Evolutionary conservation across 2,888 invertebrate species (phyloP), one percentile per base, ranked within the genome.

Genomic region (Tipula unca): DNA sequence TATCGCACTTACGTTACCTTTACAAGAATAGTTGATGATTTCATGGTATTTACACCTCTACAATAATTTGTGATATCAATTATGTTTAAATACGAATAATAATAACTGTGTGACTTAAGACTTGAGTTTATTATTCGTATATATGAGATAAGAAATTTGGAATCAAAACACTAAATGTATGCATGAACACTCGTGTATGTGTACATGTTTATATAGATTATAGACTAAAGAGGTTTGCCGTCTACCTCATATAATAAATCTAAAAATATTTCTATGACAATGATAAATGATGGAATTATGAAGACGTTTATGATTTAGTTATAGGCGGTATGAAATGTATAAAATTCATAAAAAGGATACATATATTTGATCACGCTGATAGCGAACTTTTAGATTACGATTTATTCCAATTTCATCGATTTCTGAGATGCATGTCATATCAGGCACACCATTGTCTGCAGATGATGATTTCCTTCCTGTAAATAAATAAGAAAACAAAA

Each of bases 351-450:
- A 36, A 94, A 96, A 96, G 96, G 96, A 96, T 97, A 96, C 97
- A 90, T 97, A 97, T 90, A 97, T 96, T 89, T 95, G 93, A 91
- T 97, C 96, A 89, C 94, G 93, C 88, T 93, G 92, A 91, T 97
- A 97, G 89, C 97, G 94, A 87, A 94, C 93, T 91, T 94, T 94
- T 86, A 97, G 93, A 91, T 97, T 97, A 89, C 94, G 93, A 92
- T 97, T 97, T 92, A 97, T 97, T 89, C 96, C 96, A 88, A 93
- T 93, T 91, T 97, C 97, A 88, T 97, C 96, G 91, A 97, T 95
- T 92, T 96, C 94, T 88, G 96, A 95, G 92, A 97, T 96, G 90
- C 95, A 92, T 86, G 97, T 97, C 97, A 97, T 97, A 92, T 97
- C 97, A 89, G 96, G 95, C 89, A 97, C 95, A 87, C 97, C 97